These are phyloP conservation scores for Erynnis tages DNA, from an alignment of 2,888 invertebrate genomes.

Conservation along the genomic window DNA sequence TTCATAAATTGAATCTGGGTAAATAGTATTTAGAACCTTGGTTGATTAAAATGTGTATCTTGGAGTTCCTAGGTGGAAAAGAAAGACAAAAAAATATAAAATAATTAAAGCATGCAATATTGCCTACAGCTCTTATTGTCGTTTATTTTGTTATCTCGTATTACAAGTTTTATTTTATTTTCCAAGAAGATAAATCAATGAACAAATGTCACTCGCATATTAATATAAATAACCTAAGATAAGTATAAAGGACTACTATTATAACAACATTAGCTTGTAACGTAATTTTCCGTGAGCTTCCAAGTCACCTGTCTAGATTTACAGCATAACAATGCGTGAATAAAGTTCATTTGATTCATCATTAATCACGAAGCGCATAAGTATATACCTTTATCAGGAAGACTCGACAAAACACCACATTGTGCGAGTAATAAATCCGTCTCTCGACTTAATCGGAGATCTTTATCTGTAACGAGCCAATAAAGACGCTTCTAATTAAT, in stretches of 20 bases:
- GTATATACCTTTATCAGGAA: conserved; percentile 49
- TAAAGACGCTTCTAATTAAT: conserved; percentile 72
- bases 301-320: conserved; percentile 23
- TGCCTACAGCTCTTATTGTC: no score
- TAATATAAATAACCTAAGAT: conserved; percentile 5
- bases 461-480: conserved; percentile 64
- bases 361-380: conserved; percentile 26
- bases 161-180: no score
- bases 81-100: no score
- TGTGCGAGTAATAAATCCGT: conserved; percentile 71
- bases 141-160: no score
- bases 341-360: conserved; percentile 26
- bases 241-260: background rate
- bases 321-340: conserved; percentile 19
- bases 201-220: background rate
- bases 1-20: no score
- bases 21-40: no score
- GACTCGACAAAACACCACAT: conserved; percentile 59
- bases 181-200: no score
- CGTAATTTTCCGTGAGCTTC: conserved; percentile 27
- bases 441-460: conserved; percentile 65
- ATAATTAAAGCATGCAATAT: no score
- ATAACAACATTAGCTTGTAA: conserved; percentile 14
- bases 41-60: no score
- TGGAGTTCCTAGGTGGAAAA: no score